These are phyloP conservation scores for Patella depressa DNA, from an alignment of 2,888 invertebrate species.

Conservation along the genomic window DNA sequence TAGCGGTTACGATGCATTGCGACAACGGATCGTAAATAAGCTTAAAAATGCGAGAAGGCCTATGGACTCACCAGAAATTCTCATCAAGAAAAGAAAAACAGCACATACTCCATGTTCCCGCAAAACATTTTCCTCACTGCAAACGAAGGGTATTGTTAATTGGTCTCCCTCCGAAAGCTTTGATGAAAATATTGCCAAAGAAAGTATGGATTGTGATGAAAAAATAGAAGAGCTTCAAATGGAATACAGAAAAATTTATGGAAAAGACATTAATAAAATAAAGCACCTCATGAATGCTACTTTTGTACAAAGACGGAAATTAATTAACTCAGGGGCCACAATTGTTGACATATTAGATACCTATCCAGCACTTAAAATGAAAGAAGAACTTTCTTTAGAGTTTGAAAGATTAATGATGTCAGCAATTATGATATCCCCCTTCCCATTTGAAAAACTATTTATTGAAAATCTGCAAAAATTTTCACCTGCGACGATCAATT, in stretches of 20 bases:
- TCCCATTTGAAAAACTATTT: not conserved
- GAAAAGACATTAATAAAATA: not conserved
- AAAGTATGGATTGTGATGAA: no score
- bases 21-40: not conserved
- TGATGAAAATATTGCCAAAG: not conserved
- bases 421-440: not conserved
- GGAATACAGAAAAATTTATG: not conserved
- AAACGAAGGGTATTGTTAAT: not conserved
- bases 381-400: not conserved
- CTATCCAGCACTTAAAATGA: not conserved
- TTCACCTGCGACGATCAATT: not conserved
- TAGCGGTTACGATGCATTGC: not conserved
- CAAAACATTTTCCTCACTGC: not conserved
- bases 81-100: not conserved
- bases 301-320: not conserved
- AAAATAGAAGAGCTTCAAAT: not conserved
- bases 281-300: not conserved
- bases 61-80: not conserved
- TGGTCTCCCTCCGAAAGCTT: not conserved
- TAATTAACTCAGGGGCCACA: not conserved
- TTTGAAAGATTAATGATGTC: not conserved
- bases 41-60: not conserved
- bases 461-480: not conserved
- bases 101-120: no score
- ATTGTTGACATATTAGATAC: not conserved